These are phyloP conservation scores for Anas acuta DNA, from an alignment of 2,797 vertebrate genomes.

Conservation along the genomic window DNA sequence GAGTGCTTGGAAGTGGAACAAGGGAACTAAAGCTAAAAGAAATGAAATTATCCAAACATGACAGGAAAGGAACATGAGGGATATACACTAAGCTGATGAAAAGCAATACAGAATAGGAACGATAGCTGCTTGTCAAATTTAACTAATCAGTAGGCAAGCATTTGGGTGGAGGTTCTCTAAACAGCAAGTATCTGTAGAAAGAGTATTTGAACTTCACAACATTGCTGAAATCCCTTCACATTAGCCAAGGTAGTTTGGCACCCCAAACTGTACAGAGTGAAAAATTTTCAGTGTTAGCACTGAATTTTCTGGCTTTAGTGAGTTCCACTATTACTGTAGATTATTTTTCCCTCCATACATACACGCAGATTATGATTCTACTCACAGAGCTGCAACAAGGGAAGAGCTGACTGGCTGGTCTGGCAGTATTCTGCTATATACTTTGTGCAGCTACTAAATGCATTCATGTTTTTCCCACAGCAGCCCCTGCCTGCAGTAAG, in stretches of 20 bases:
- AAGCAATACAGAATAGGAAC: background rate
- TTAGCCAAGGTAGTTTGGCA: background rate
- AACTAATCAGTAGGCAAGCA: background rate
- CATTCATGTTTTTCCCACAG: background rate
- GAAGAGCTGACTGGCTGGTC: background rate
- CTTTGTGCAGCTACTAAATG: background rate
- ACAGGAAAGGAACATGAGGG: background rate
- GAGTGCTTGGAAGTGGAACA: background rate
- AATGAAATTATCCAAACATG: conserved; percentile 20
- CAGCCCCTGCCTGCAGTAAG: background rate
- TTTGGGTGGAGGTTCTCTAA: background rate
- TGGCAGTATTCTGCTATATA: background rate
- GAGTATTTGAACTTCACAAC: background rate
- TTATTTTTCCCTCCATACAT: fast-evolving
- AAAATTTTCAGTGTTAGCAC: background rate
- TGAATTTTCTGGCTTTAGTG: background rate
- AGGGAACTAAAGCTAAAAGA: conserved; percentile 1
- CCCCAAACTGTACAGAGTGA: background rate
- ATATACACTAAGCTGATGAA: conserved; percentile 6
- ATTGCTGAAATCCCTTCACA: background rate
- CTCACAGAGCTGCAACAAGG: conserved; percentile 10
- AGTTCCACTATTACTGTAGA: background rate
- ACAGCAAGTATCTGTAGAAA: background rate
- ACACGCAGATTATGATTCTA: background rate
- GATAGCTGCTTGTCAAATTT: conserved; percentile 13